phyloP scores from a whole-genome alignment of 2,113 vertebrate species.

The Dasypus novemcinctus region DNA sequence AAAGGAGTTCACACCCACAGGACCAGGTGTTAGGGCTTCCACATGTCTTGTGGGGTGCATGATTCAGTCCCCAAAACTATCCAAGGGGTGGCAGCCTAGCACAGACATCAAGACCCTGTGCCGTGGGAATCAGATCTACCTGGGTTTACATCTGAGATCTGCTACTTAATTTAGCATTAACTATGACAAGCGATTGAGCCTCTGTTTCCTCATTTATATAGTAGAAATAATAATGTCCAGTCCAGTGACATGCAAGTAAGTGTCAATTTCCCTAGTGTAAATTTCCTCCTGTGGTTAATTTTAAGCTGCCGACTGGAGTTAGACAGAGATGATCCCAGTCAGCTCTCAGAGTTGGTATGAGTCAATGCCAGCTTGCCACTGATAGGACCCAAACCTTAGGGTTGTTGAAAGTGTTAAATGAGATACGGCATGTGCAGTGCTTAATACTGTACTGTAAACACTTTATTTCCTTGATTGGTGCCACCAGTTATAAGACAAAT shows the following conservation, averaged over 20 bases:
- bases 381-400: neutral
- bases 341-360: neutral
- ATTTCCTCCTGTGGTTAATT: neutral
- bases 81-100: neutral
- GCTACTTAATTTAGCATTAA: neutral
- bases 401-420: neutral
- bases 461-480: neutral
- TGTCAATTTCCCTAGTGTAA: neutral
- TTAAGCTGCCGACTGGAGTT: neutral
- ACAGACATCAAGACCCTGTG: neutral
- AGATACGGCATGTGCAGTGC: neutral
- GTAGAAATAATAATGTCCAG: neutral
- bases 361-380: neutral
- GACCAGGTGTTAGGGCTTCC: too few relatives aligned
- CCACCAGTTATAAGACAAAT: neutral
- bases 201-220: neutral
- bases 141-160: neutral
- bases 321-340: neutral
- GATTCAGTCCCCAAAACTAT: too few relatives aligned
- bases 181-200: neutral
- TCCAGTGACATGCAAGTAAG: neutral
- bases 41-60: too few relatives aligned
- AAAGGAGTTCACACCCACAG: too few relatives aligned
- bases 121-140: neutral
- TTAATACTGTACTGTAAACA: neutral